A percentile compares a stretch with the other conserved stretches of the same genome.
Conservation (phyloP, 1,140 invertebrate species). For the Euglossa dilemma region DNA sequence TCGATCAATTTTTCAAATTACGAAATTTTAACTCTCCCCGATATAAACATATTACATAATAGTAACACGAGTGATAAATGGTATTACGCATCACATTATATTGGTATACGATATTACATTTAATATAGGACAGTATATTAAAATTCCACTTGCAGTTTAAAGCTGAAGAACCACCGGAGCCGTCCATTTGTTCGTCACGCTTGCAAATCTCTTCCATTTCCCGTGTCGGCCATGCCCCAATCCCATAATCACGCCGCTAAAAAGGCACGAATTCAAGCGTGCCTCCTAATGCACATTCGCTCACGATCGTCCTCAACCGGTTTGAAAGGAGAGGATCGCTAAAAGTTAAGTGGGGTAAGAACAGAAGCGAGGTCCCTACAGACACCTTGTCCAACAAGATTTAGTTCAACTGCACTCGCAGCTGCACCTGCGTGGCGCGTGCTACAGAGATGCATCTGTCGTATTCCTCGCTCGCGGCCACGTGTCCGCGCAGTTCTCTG, state of each 20-base stretch:
- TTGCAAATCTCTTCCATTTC: no score
- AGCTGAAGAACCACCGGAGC: no score
- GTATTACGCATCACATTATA: no score
- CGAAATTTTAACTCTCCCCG: no score
- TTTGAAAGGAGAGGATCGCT: conserved; percentile 28
- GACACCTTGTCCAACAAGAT: conserved; percentile 67
- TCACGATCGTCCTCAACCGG: conserved; percentile 8
- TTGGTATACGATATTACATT: no score
- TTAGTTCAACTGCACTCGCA: conserved; percentile 59
- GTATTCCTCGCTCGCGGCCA: conserved; percentile 38
- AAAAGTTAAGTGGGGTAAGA: conserved; percentile 47
- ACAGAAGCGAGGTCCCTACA: conserved; percentile 40
- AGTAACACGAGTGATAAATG: no score
- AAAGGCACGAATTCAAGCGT: conserved; percentile 4
- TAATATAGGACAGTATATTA: no score
- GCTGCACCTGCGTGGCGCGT: conserved; percentile 68
- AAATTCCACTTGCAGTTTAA: no score
- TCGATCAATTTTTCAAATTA: no score
- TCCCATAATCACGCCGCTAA: not conserved
- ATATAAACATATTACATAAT: no score
- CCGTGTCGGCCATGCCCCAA: not conserved
- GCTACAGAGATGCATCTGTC: conserved; percentile 69
- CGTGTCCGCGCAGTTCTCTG: conserved; percentile 15
- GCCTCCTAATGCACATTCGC: conserved; percentile 1
- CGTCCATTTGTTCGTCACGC: not conserved